Evolutionary conservation across 2,888 invertebrate species (phyloP).

Genomic region (Frankliniella fusca): DNA sequence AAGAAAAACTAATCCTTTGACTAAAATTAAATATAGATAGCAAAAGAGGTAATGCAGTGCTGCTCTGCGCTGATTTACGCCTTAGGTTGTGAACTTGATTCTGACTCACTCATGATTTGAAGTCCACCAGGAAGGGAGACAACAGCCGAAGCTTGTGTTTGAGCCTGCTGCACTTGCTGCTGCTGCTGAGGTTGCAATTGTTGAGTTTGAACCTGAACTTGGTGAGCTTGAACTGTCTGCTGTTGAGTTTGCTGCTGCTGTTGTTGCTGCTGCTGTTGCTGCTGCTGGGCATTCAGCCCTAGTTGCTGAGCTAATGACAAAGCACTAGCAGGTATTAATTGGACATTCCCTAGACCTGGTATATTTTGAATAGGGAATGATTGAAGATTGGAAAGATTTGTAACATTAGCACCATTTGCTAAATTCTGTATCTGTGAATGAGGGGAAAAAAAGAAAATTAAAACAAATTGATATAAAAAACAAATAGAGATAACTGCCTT

Average conservation of each 20-base stretch:
- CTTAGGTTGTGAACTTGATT: not conserved
- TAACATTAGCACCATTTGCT: not conserved
- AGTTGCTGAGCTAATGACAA: conserved; percentile 43
- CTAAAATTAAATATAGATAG: not conserved
- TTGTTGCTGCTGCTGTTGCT: not conserved
- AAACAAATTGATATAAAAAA: not conserved
- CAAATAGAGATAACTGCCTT: not conserved
- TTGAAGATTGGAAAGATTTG: conserved; percentile 46
- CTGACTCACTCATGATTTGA: conserved; percentile 6
- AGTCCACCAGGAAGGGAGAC: not conserved
- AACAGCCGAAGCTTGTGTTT: not conserved
- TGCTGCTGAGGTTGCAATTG: not conserved
- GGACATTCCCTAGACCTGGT: conserved; percentile 75
- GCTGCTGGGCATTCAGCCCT: not conserved
- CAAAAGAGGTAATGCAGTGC: not conserved
- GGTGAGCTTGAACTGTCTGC: not conserved
- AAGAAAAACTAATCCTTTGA: not conserved
- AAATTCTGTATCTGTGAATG: not conserved
- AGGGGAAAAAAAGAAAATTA: not conserved
- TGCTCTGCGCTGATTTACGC: not conserved
- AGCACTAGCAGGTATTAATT: conserved; percentile 68
- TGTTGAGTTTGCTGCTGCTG: not conserved
- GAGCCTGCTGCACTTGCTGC: not conserved
- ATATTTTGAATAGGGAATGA: conserved; percentile 69
- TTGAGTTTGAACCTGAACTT: not conserved